Conservation (phyloP, 2,888 invertebrate species). For the Cheilosia pagana region DNA sequence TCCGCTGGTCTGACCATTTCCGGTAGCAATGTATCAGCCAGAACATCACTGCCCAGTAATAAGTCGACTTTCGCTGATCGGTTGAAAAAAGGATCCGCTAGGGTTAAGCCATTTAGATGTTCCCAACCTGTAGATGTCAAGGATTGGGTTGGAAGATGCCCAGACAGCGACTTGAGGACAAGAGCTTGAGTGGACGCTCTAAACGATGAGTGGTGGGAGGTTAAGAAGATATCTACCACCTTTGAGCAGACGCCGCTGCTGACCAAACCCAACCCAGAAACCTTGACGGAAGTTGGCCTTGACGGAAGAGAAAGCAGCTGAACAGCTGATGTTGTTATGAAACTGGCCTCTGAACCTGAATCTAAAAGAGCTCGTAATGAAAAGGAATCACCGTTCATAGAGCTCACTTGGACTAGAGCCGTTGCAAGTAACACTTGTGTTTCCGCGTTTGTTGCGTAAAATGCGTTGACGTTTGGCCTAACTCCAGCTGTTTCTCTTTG, state of each 20-base stretch:
- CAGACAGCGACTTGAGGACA: slow-evolving; percentile 34
- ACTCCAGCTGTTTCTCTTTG: background rate
- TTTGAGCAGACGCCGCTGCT: slow-evolving; percentile 9
- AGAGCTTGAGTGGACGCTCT: slow-evolving; percentile 34
- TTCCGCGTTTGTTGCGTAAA: background rate
- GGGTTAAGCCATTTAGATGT: too few species aligned
- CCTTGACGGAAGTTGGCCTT: slow-evolving; percentile 11
- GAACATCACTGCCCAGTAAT: too few species aligned
- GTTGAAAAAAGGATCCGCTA: too few species aligned
- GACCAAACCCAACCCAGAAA: slow-evolving; percentile 41
- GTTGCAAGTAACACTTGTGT: slow-evolving; percentile 1
- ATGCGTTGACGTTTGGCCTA: background rate
- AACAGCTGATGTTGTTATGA: slow-evolving; percentile 6
- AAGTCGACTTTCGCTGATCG: too few species aligned
- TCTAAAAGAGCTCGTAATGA: background rate
- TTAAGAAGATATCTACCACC: slow-evolving; percentile 19
- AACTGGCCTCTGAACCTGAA: slow-evolving; percentile 3
- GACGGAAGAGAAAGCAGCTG: background rate
- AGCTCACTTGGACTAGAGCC: background rate
- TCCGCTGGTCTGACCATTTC: too few species aligned
- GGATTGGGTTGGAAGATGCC: too few species aligned
- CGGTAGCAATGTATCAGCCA: too few species aligned
- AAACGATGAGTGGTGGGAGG: slow-evolving; percentile 19
- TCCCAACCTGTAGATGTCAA: too few species aligned
- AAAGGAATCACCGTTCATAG: background rate